Percentiles rank a stretch among this genome's conserved stretches.
Conservation (phyloP, 2,888 invertebrate species). For the Diarsia mendica region DNA sequence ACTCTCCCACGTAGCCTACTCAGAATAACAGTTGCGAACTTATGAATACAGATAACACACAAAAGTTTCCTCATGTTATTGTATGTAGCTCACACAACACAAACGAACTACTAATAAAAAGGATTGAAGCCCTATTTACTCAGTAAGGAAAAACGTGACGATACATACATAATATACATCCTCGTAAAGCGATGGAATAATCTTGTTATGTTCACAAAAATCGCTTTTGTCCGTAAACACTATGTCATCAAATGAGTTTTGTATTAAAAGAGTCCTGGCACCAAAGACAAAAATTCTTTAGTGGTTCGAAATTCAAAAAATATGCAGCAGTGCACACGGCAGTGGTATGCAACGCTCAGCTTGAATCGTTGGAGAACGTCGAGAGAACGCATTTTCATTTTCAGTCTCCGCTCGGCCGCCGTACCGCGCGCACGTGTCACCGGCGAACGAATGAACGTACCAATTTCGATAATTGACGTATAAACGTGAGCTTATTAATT, state of each 20-base stretch:
- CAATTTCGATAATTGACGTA: conserved; percentile 65
- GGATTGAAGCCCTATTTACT: conserved; percentile 62
- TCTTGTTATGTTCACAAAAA: conserved; percentile 58
- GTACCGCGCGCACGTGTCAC: conserved; percentile 47
- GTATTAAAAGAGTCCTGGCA: conserved; percentile 27
- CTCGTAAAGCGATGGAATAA: conserved; percentile 53
- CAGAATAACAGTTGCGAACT: conserved; percentile 25
- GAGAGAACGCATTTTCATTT: conserved; percentile 52
- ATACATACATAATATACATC: conserved; percentile 50
- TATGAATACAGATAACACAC: conserved; percentile 39
- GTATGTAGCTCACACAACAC: conserved; percentile 46
- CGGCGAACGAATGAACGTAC: conserved; percentile 30
- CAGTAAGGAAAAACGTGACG: conserved; percentile 59
- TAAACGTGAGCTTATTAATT: conserved; percentile 69
- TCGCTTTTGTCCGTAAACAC: conserved; percentile 34
- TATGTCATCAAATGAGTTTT: conserved; percentile 38
- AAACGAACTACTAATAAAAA: conserved; percentile 59
- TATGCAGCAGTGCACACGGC: conserved; percentile 55
- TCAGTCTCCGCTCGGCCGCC: conserved; percentile 54
- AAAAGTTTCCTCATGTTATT: conserved; percentile 45
- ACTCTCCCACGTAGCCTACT: conserved; percentile 15
- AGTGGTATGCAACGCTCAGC: conserved; percentile 55
- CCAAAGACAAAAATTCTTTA: conserved; percentile 44
- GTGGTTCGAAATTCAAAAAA: conserved; percentile 51
- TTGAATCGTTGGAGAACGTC: conserved; percentile 55